phyloP scores from a whole-genome alignment of 1,140 invertebrate species.

The Drosophila grimshawi region DNA sequence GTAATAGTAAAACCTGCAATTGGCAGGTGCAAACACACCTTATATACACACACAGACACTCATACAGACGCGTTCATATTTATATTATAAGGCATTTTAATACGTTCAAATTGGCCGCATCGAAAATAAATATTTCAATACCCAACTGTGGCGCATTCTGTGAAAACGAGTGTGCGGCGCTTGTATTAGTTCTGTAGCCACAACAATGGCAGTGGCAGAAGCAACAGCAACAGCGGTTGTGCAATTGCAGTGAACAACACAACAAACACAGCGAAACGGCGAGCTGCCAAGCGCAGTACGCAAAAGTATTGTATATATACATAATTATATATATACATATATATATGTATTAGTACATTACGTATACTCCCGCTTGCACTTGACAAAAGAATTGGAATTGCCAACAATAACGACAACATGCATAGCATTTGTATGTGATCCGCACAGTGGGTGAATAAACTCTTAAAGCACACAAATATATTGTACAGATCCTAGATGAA shows the following conservation, averaged over 20 bases:
- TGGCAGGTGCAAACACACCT: conserved; percentile 54
- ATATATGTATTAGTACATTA: conserved; percentile 19
- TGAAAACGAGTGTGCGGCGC: conserved; percentile 65
- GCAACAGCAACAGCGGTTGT: conserved; percentile 40
- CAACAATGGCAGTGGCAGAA: conserved; percentile 53
- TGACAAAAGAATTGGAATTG: conserved; percentile 70
- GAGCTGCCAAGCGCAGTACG: conserved; percentile 38
- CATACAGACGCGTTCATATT: not conserved
- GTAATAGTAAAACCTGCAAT: conserved; percentile 30
- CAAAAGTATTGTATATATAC: conserved; percentile 16
- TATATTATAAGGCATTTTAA: conserved; percentile 18
- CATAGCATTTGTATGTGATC: conserved; percentile 55
- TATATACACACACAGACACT: conserved; percentile 2
- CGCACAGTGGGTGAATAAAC: conserved; percentile 17
- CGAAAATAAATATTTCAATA: conserved; percentile 42
- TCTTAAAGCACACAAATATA: not conserved
- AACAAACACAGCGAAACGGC: conserved; percentile 7
- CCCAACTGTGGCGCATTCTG: conserved; percentile 51
- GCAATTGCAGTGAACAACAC: conserved; percentile 43
- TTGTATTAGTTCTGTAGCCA: conserved; percentile 47
- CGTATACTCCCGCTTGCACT: conserved; percentile 68
- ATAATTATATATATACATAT: not conserved
- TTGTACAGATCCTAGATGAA: too few relatives aligned
- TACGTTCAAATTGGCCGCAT: conserved; percentile 8
- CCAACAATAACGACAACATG: conserved; percentile 31